These are phyloP conservation scores for Drosophila demipolita DNA, from an alignment of 2,888 invertebrate species.

Conservation along the genomic window DNA sequence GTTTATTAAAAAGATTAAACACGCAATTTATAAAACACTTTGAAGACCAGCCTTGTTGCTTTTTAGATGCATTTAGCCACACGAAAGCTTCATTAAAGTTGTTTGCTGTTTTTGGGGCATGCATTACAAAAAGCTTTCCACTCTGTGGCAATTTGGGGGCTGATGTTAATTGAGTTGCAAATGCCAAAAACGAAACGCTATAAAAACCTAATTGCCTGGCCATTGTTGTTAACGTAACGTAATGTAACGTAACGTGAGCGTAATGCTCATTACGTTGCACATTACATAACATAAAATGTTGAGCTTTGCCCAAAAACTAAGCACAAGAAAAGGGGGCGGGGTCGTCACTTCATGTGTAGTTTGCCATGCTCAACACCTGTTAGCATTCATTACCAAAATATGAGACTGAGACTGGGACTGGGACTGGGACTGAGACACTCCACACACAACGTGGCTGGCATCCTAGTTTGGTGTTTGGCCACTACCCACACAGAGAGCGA, in stretches of 20 bases:
- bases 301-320: conserved; percentile 22
- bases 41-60: conserved; percentile 19
- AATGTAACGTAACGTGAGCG: conserved; percentile 46
- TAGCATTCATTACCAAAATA: conserved; percentile 53
- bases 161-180: conserved; percentile 73
- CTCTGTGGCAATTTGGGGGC: conserved; percentile 15
- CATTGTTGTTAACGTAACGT: conserved; percentile 59
- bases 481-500: neutral
- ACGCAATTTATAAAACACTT: conserved; percentile 32
- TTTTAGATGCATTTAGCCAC: conserved; percentile 50
- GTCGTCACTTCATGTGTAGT: conserved; percentile 20
- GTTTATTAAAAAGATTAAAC: conserved; percentile 60
- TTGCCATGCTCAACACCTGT: conserved; percentile 49
- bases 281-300: conserved; percentile 45
- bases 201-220: conserved; percentile 72
- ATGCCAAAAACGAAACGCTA: conserved; percentile 58
- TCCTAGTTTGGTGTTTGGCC: conserved; percentile 18
- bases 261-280: conserved; percentile 64
- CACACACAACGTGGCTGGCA: conserved; percentile 18
- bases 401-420: neutral
- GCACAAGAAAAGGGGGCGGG: neutral
- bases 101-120: conserved; percentile 25
- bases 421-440: neutral
- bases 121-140: conserved; percentile 55
- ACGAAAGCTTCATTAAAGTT: conserved; percentile 56